Evolutionary conservation across 2,113 vertebrate genomes (phyloP), one percentile per base, ranked within the genome.

Genomic region (Phalacrocorax carbo): DNA sequence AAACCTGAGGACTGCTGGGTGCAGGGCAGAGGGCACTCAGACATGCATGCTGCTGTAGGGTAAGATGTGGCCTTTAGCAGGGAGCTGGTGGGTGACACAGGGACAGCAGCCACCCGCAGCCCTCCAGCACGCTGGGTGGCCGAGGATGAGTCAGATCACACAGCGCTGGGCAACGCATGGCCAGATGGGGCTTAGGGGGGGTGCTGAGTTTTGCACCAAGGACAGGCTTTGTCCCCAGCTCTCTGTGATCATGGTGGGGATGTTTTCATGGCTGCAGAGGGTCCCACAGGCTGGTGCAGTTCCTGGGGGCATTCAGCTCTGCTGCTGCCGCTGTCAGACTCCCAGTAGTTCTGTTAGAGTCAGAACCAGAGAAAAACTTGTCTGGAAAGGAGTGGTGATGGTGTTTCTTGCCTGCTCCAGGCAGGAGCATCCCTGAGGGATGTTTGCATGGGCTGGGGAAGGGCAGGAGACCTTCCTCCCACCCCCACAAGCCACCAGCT

Each of bases 91-190:
- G 91, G 93, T 76, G 78, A 76, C 42, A 4, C 0, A 10, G 92
- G 92, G 93, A 93, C 91, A 93, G 2, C 0, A 7, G 34, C 77
- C 3, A 2, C 81, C 69, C 4, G 0, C 55, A 81, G 64, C 79
- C 46, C 60, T 57, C 55, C 4, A 1, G 68, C 66, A n/a, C 0
- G 3, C 18, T 1, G 20, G 36, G 34, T n/a, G 80, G 34, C 86
- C 2, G 1, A 54, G 76, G 19, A 7, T 9, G 80, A 55, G 51
- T 36, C 44, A 11, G 62, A 22, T 34, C 11, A 4, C 65, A 46
- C 36, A 23, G 34, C 0, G 0, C 22, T 42, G 51, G 60, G 26
- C 0, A 2, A 49, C 46, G 44, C 30, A 3, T 1, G 18, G 71
- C 71, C 44, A 25, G 55, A 21, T 2, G 8, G 75, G 51, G 42